Evolutionary conservation across 2,888 invertebrate genomes (phyloP).

Genomic region (Phrixothrix hirtus): DNA sequence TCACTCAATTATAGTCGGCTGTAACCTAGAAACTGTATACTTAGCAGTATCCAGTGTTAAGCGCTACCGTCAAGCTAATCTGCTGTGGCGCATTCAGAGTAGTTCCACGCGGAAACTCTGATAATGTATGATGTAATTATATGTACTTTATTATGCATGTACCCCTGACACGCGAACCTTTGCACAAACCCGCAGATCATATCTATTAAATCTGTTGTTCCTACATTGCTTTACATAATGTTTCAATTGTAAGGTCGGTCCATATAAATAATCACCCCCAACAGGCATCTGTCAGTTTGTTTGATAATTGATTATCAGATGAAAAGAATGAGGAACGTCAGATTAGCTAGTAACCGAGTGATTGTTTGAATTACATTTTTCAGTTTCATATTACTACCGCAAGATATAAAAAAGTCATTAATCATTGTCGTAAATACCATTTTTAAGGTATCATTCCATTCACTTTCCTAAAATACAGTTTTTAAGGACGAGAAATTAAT

Average conservation of each 20-base stretch:
- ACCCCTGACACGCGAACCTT: slow-evolving; percentile 28
- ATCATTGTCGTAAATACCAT: background rate
- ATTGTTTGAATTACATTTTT: slow-evolving; percentile 4
- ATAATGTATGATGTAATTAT: slow-evolving; percentile 36
- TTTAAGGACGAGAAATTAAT: background rate
- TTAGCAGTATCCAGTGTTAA: slow-evolving; percentile 27
- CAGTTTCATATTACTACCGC: background rate
- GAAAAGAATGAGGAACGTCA: slow-evolving; percentile 7
- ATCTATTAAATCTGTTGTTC: slow-evolving; percentile 12
- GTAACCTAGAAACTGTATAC: slow-evolving; percentile 31
- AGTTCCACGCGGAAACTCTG: slow-evolving; percentile 31
- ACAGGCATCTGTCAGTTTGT: slow-evolving; percentile 9
- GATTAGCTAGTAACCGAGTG: slow-evolving; percentile 6
- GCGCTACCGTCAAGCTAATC: slow-evolving; percentile 26
- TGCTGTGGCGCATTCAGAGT: slow-evolving; percentile 28
- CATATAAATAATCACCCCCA: slow-evolving; percentile 9
- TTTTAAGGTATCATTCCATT: background rate
- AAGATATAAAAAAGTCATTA: slow-evolving; percentile 2
- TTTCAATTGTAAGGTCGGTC: slow-evolving; percentile 1
- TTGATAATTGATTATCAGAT: slow-evolving; percentile 10
- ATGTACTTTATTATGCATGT: slow-evolving; percentile 33
- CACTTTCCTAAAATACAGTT: background rate
- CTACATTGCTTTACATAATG: slow-evolving; percentile 15
- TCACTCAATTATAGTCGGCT: slow-evolving; percentile 18
- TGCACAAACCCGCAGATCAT: slow-evolving; percentile 17